Evolutionary conservation across 2,797 vertebrate genomes (phyloP), one percentile per base, ranked within the genome.

Genomic region (Phoxinus dragarum): DNA sequence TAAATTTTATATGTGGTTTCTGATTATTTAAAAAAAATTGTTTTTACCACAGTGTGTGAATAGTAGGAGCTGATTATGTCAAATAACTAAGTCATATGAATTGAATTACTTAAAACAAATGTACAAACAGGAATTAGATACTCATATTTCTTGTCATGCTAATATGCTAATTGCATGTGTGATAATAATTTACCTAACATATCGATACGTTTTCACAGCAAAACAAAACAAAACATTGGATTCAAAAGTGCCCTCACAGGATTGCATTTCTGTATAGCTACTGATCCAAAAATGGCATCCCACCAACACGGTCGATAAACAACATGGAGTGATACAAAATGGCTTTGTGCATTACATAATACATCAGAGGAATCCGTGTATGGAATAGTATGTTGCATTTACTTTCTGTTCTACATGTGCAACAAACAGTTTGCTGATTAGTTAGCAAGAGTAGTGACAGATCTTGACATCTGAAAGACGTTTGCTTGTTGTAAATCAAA

Each of bases 201-300:
- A 31, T 9, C 34, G 17, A 31, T 31, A 49, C 0, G 27, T 31
- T 66, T 0, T 66, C 27, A 34, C 14, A 34, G 3, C 31, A 17
- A 34, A 19, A 31, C 17, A 47, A 61, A 5, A 27, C 31, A 19
- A 23, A 36, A 23, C 3, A 7, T 52, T 59, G 21, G 6, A 59
- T 40, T 59, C 12, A n/a, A 59, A 77, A 77, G 36, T 2, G 34
- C 19, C n/a, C 23, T 69, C 36, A 59, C 52, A 71, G n/a, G 10
- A 11, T 21, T 81, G 23, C 10, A 19, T 56, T 68, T 81, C 80
- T 59, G 52, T 42, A 59, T 17, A 81, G 9, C 52, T 19, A 11
- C n/a, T 4, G 8, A 40, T 81, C 79, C 79, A 81, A 71, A 81
- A 81, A 54, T 81, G 31, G 47, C 79, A 81, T 69, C 79, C 66